Conservation (phyloP, 2,888 invertebrate species). For the Agonopterix alstromeriana region DNA sequence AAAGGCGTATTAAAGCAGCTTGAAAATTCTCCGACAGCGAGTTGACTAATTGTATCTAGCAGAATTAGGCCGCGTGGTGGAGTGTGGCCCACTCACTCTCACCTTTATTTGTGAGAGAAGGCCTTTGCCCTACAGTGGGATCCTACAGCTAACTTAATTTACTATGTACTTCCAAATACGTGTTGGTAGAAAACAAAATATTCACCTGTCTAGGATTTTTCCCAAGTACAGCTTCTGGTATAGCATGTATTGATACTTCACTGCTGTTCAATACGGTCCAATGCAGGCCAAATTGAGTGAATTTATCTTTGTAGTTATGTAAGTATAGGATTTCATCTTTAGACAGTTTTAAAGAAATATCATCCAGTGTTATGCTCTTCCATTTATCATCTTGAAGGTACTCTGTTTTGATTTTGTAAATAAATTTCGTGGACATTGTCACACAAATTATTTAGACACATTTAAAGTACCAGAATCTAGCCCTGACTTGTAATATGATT, state of each 20-base stretch:
- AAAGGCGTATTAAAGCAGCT: too few relatives aligned
- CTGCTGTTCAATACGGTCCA: slow-evolving; percentile 54
- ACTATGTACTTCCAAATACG: too few relatives aligned
- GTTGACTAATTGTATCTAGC: too few relatives aligned
- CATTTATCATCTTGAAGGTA: slow-evolving; percentile 57
- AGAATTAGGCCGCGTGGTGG: too few relatives aligned
- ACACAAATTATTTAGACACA: too few relatives aligned
- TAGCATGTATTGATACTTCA: slow-evolving; percentile 61
- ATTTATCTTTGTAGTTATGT: slow-evolving; percentile 68
- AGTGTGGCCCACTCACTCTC: too few relatives aligned
- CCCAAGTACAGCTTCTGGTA: slow-evolving; percentile 80
- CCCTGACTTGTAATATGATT: too few relatives aligned
- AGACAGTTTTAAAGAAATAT: slow-evolving; percentile 38
- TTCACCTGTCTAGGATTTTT: slow-evolving; percentile 72
- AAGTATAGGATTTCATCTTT: slow-evolving; percentile 72
- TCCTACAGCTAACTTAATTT: too few relatives aligned
- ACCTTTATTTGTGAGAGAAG: too few relatives aligned
- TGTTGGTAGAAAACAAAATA: neutral
- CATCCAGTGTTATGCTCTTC: slow-evolving; percentile 41
- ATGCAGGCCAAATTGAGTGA: slow-evolving; percentile 76
- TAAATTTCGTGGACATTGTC: neutral
- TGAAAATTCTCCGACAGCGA: too few relatives aligned
- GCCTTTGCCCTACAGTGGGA: too few relatives aligned
- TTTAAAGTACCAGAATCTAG: too few relatives aligned
- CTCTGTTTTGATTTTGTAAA: slow-evolving; percentile 34